These are phyloP conservation scores for Platyura marginata DNA, from an alignment of 1,140 invertebrate species.

Conservation along the genomic window DNA sequence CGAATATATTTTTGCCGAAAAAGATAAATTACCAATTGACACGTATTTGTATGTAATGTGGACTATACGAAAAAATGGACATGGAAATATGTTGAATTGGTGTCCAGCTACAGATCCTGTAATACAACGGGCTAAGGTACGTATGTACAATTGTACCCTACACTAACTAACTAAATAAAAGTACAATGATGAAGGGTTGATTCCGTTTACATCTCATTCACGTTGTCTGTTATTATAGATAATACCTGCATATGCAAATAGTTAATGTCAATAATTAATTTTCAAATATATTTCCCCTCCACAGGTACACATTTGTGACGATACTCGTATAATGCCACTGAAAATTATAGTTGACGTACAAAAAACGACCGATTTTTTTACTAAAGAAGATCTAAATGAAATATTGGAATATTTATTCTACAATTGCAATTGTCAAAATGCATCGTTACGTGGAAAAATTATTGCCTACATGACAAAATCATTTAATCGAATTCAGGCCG, in stretches of 20 bases:
- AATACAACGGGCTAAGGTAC: no score
- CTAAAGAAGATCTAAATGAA: slow-evolving; percentile 40
- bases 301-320: slow-evolving; percentile 12
- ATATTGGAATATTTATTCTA: slow-evolving; percentile 43
- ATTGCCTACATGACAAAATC: slow-evolving; percentile 44
- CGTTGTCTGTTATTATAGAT: neutral
- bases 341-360: slow-evolving; percentile 53
- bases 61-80: slow-evolving; percentile 9
- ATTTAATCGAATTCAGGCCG: slow-evolving; percentile 9
- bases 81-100: no score
- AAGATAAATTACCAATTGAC: slow-evolving; percentile 8
- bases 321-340: slow-evolving; percentile 33
- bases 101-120: no score
- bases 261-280: neutral
- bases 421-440: slow-evolving; percentile 52
- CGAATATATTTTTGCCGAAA: slow-evolving; percentile 4
- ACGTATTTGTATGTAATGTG: slow-evolving; percentile 12
- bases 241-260: neutral
- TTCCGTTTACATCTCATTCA: slow-evolving; percentile 6
- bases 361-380: slow-evolving; percentile 49
- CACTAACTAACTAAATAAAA: no score
- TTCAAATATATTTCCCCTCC: neutral
- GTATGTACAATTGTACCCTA: no score
- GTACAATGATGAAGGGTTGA: no score
- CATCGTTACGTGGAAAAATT: slow-evolving; percentile 37